Conservation (phyloP, 2,888 invertebrate species). For the Mythimna impura region DNA sequence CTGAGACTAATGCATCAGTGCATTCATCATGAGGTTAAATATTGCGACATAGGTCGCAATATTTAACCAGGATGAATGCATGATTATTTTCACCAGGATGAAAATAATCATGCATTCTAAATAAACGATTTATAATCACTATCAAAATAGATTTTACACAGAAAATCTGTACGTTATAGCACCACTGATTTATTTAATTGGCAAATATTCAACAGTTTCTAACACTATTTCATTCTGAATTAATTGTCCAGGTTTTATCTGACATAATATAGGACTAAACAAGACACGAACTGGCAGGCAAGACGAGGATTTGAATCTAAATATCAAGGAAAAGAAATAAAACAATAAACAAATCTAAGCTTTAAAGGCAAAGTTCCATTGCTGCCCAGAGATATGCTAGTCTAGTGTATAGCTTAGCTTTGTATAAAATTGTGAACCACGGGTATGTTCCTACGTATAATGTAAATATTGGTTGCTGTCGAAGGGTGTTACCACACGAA, state of each 20-base stretch:
- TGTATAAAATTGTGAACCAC: neutral
- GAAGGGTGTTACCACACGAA: neutral
- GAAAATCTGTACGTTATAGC: neutral
- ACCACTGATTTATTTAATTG: slow-evolving; percentile 34
- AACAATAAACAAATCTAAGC: slow-evolving; percentile 17
- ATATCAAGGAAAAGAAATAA: slow-evolving; percentile 16
- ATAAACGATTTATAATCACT: slow-evolving; percentile 8
- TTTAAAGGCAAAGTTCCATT: neutral
- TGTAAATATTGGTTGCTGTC: neutral
- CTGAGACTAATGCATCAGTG: no score
- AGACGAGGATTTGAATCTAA: neutral
- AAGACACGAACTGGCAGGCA: slow-evolving; percentile 35
- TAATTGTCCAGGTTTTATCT: slow-evolving; percentile 6
- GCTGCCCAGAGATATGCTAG: neutral
- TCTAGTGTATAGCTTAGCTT: neutral
- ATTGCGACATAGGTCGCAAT: no score
- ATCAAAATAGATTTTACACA: slow-evolving; percentile 10
- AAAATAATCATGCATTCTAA: neutral
- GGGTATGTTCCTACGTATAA: neutral
- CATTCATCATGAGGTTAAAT: no score
- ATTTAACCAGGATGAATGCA: no score
- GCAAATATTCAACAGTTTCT: slow-evolving; percentile 38
- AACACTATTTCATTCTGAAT: slow-evolving; percentile 16
- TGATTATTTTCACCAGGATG: neutral
- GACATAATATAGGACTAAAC: slow-evolving; percentile 23